Conservation (phyloP, 2,888 invertebrate species). For the Macrophya annulata region DNA sequence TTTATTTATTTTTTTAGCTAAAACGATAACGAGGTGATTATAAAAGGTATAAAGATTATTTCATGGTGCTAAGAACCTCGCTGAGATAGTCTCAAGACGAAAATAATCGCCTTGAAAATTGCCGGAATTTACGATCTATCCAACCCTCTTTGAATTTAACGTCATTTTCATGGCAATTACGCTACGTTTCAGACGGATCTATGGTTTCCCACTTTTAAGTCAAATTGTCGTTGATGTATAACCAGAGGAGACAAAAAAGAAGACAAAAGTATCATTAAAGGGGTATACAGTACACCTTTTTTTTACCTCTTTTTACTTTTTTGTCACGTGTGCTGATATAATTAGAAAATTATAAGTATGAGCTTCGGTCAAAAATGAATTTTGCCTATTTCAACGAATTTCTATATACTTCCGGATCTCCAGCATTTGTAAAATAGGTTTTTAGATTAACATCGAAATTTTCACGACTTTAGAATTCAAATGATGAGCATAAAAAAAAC, state of each 20-base stretch:
- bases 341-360: no score
- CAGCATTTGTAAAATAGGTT: no score
- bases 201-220: no score
- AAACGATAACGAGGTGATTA: not conserved
- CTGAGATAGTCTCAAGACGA: not conserved
- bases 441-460: no score
- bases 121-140: not conserved
- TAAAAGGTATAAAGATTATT: not conserved
- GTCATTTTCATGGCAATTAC: not conserved
- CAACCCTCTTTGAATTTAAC: not conserved
- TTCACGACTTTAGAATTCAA: no score
- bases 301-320: no score
- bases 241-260: not conserved
- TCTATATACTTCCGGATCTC: no score
- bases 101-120: not conserved
- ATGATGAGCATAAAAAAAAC: no score
- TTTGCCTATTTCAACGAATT: no score
- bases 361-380: no score
- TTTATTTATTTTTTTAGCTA: not conserved
- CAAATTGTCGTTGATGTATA: not conserved
- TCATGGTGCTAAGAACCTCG: not conserved
- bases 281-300: no score
- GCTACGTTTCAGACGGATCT: not conserved
- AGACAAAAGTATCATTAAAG: not conserved
- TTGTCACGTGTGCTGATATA: no score